These are phyloP conservation scores for Pheosia gnoma DNA, from an alignment of 2,888 invertebrate species.

Conservation along the genomic window DNA sequence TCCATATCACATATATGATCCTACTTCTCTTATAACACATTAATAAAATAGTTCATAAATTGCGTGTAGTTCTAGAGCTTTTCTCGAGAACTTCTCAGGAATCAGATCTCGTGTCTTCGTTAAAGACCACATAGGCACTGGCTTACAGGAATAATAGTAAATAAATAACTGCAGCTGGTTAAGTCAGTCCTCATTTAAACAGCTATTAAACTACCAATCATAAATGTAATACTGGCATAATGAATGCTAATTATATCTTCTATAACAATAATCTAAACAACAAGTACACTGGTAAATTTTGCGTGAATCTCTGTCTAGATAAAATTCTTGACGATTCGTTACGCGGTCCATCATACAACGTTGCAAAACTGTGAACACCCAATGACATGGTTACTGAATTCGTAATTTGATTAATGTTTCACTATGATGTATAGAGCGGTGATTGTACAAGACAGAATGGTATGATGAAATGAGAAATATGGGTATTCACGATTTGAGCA, in stretches of 20 bases:
- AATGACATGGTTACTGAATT: conserved; percentile 27
- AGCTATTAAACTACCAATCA: too few species aligned
- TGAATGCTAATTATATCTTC: not conserved
- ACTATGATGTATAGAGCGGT: conserved; percentile 23
- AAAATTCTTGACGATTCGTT: conserved; percentile 19
- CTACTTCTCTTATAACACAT: too few species aligned
- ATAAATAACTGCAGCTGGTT: too few species aligned
- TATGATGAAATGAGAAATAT: not conserved
- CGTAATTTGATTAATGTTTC: conserved; percentile 34
- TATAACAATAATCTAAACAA: conserved; percentile 10
- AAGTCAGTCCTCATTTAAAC: too few species aligned
- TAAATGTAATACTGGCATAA: too few species aligned
- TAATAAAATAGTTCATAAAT: too few species aligned
- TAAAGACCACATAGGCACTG: too few species aligned
- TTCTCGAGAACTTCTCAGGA: too few species aligned
- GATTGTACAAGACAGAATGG: conserved; percentile 19
- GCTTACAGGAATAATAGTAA: too few species aligned
- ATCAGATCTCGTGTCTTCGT: too few species aligned
- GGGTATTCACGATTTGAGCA: not conserved
- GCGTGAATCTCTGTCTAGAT: conserved; percentile 10
- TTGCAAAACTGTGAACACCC: conserved; percentile 31
- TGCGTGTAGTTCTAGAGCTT: too few species aligned
- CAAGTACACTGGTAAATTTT: not conserved
- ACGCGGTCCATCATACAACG: conserved; percentile 23
- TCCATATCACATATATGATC: too few species aligned